These are phyloP conservation scores for Drosophila antonietae DNA, from an alignment of 2,888 invertebrate species.

Conservation along the genomic window DNA sequence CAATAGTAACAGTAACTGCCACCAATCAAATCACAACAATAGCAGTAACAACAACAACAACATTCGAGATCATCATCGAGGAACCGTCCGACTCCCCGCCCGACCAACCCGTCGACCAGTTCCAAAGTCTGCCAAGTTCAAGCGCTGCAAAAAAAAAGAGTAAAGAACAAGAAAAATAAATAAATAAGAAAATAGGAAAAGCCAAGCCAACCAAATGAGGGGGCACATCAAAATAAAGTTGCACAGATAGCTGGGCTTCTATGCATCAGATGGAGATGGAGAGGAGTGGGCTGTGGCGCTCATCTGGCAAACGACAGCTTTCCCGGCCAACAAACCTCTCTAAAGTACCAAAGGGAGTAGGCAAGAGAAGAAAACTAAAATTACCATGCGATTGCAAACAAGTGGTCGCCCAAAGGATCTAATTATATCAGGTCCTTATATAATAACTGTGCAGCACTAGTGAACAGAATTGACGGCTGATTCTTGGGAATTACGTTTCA, in stretches of 20 bases:
- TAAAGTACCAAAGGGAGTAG: conserved; percentile 36
- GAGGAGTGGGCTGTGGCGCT: conserved; percentile 3
- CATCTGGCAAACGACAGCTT: conserved; percentile 54
- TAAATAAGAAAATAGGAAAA: conserved; percentile 11
- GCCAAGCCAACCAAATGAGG: conserved; percentile 33
- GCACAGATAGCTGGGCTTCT: conserved; percentile 20
- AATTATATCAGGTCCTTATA: conserved; percentile 17
- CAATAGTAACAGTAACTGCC: conserved; percentile 47
- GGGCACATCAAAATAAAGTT: conserved; percentile 48
- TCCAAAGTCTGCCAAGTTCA: conserved; percentile 47
- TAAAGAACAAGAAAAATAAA: neutral
- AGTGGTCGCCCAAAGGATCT: conserved; percentile 26
- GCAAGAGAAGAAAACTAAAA: conserved; percentile 24
- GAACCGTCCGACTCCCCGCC: conserved; percentile 31
- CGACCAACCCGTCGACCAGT: conserved; percentile 41
- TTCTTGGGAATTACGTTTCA: conserved; percentile 2
- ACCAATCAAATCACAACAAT: conserved; percentile 55
- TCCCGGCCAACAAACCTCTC: conserved; percentile 36
- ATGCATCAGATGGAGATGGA: neutral
- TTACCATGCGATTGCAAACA: conserved; percentile 24
- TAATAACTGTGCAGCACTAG: conserved; percentile 10
- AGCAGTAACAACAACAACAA: conserved; percentile 33
- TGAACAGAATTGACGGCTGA: neutral
- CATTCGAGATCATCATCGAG: conserved; percentile 41
- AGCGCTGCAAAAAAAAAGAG: conserved; percentile 38